These are phyloP conservation scores for Acridotheres tristis DNA, from an alignment of 2,797 vertebrate species.

Conservation along the genomic window DNA sequence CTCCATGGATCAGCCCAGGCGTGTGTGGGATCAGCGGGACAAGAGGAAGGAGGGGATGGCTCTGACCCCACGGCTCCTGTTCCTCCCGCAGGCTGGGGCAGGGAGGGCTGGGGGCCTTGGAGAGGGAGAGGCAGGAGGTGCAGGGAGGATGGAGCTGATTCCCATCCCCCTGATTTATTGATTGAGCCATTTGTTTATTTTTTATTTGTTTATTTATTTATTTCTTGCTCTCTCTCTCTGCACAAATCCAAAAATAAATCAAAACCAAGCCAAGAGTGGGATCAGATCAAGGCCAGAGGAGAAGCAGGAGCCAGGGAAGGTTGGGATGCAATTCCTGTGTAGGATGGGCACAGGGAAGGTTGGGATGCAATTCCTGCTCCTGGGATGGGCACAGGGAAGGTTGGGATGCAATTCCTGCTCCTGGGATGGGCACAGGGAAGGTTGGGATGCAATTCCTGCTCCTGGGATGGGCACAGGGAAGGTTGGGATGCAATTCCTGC, in stretches of 20 bases:
- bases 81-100: not conserved
- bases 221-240: not conserved
- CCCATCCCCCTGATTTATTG: not conserved
- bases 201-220: not conserved
- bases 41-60: not conserved
- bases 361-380: too few species aligned
- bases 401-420: not conserved
- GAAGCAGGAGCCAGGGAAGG: not conserved
- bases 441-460: not conserved
- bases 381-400: not conserved
- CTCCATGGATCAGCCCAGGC: too few species aligned
- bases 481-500: not conserved
- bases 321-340: not conserved
- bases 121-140: not conserved
- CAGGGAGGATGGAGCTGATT: not conserved
- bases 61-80: not conserved
- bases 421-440: not conserved
- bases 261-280: not conserved
- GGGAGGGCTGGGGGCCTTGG: not conserved
- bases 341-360: too few species aligned
- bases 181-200: not conserved
- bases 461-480: too few species aligned
- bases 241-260: not conserved
- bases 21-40: too few species aligned
- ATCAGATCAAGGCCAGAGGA: not conserved